These are phyloP conservation scores for Tapirus terrestris DNA, from an alignment of 2,113 vertebrate species.

Conservation along the genomic window DNA sequence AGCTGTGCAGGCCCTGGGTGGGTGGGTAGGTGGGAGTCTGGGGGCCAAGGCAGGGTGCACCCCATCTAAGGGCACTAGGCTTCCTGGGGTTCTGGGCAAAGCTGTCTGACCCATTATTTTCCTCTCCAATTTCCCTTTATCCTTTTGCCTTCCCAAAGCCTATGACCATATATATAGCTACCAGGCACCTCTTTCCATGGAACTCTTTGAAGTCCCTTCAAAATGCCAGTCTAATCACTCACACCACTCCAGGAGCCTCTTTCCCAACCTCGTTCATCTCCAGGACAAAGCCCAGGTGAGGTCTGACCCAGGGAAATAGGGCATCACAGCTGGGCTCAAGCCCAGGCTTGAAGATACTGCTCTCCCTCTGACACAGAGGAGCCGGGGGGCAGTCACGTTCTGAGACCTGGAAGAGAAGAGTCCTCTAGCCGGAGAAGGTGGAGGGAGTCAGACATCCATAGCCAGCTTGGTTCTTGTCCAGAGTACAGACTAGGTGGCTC, in stretches of 20 bases:
- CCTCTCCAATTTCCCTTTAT: not conserved
- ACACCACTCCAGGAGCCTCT: not conserved
- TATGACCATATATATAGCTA: not conserved
- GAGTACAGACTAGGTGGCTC: not conserved
- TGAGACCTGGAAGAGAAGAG: not conserved
- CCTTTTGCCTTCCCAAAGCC: not conserved
- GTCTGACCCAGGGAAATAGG: not conserved
- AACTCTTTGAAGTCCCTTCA: not conserved
- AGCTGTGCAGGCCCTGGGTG: not conserved
- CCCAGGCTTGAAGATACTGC: not conserved
- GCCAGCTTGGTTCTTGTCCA: not conserved
- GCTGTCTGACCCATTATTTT: not conserved
- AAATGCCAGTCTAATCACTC: not conserved
- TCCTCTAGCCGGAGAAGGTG: not conserved
- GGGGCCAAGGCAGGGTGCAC: not conserved
- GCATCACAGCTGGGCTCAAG: not conserved
- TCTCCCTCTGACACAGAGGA: not conserved
- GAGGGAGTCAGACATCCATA: not conserved
- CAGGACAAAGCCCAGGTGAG: not conserved
- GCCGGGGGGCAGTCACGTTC: not conserved
- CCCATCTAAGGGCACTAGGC: not conserved
- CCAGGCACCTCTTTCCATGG: not conserved
- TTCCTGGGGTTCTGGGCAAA: not conserved
- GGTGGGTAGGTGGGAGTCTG: not conserved
- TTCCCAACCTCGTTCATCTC: not conserved